These are phyloP conservation scores for Chloroceryle amazona DNA, from an alignment of 2,797 vertebrate genomes.

Conservation along the genomic window DNA sequence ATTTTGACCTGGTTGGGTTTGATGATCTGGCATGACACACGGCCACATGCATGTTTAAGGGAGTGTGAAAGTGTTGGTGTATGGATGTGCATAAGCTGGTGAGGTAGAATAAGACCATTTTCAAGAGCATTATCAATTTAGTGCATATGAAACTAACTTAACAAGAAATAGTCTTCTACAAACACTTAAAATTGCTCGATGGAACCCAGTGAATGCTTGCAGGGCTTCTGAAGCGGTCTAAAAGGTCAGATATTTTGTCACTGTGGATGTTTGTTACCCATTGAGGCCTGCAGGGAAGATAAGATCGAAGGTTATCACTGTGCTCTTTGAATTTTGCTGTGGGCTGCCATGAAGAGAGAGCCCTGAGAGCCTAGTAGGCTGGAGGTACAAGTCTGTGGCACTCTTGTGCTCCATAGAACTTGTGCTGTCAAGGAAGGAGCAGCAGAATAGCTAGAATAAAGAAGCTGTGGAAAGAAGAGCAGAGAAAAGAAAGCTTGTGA, in stretches of 20 bases:
- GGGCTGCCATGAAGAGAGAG: not conserved
- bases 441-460: not conserved
- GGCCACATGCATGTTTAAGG: not conserved
- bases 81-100: not conserved
- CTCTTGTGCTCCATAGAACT: not conserved
- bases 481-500: not conserved
- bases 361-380: not conserved
- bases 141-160: not conserved
- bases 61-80: not conserved
- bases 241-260: not conserved
- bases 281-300: not conserved
- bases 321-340: not conserved
- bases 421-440: not conserved
- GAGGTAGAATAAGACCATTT: not conserved
- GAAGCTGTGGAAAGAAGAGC: not conserved
- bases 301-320: not conserved
- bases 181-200: not conserved
- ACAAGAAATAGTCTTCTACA: not conserved
- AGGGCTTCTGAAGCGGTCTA: not conserved
- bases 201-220: not conserved
- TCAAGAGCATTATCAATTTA: not conserved
- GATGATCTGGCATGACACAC: fast-evolving
- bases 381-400: not conserved
- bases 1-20: not conserved
- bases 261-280: not conserved